phyloP scores from a whole-genome alignment of 2,888 invertebrate species.

The Helleia helle region DNA sequence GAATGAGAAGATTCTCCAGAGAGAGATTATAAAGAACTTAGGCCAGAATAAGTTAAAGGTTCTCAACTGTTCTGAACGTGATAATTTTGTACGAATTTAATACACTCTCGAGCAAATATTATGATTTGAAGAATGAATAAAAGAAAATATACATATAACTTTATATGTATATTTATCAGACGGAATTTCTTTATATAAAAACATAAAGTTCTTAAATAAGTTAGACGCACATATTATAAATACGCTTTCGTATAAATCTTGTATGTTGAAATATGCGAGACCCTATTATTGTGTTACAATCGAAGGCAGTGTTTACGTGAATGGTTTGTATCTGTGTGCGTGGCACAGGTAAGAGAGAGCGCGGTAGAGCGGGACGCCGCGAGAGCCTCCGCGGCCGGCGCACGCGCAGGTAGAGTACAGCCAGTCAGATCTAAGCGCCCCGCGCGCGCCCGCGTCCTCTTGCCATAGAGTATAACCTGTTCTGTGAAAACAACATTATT shows the following conservation, averaged over 20 bases:
- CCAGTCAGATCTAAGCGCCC: conserved; percentile 50
- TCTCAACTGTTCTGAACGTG: no score
- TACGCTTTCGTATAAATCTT: conserved; percentile 6
- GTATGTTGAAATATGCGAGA: not conserved
- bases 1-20: no score
- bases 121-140: no score
- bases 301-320: conserved; percentile 12
- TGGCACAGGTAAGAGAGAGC: conserved; percentile 38
- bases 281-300: not conserved
- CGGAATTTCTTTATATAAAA: no score
- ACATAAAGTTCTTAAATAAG: not conserved
- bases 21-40: no score
- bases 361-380: conserved; percentile 46
- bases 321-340: conserved; percentile 14
- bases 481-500: conserved; percentile 36
- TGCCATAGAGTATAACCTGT: conserved; percentile 35
- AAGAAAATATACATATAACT: no score
- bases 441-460: conserved; percentile 52
- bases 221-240: not conserved
- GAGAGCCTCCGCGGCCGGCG: conserved; percentile 35
- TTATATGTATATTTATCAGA: no score
- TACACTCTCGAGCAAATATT: no score
- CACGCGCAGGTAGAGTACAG: conserved; percentile 41
- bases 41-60: no score
- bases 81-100: no score